Base-by-base conservation (phyloP, 92 coral and sea anemone species). In the Phenganax marumi region DNA sequence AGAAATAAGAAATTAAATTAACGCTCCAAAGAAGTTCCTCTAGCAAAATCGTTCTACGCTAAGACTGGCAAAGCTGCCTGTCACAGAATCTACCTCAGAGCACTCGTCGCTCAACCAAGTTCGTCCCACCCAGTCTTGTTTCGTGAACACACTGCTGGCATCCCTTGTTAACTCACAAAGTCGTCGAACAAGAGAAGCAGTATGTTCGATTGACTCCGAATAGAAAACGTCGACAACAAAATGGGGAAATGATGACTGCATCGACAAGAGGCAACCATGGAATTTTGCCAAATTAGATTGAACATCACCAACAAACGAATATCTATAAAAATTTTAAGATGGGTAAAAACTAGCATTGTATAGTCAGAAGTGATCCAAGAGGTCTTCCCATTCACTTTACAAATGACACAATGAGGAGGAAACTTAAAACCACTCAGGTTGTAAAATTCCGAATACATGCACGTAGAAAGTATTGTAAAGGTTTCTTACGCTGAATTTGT, bases 91-190 rank as follows among this genome's bases (percentile, higher is more conserved):
- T 74, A 94, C 98, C 80, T 82, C 89, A 33, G 91, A 90, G 80
- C 91, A 89, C 80, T 95, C 98, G 80, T 86, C 87, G 39, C 97
- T 89, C 13, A 95, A 81, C 98, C 98, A 95, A 73, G 90, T 89
- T 46, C 98, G 74, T 77, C 89, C 89, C 47, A 87, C 74, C 98
- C 98, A 95, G 22, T 95, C 97, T 72, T 84, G 82, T 68, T 88
- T 85, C 12, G 88, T 84, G 92, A 97, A 95, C 82, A 88, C 94
- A 57, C 84, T 73, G 8, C 93, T 89, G 10, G 88, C 66, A 33
- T 84, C 82, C 77, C 92, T 95, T 4, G 97, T 82, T 18, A 61
- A 62, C 75, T 92, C 97, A 48, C 93, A 97, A 19, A 92, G 85
- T 65, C 81, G 88, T 65, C 97, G 86, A 50, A 95, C 85, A 63